phyloP scores from a whole-genome alignment of 2,113 vertebrate species.

The Ranitomeya imitator region DNA sequence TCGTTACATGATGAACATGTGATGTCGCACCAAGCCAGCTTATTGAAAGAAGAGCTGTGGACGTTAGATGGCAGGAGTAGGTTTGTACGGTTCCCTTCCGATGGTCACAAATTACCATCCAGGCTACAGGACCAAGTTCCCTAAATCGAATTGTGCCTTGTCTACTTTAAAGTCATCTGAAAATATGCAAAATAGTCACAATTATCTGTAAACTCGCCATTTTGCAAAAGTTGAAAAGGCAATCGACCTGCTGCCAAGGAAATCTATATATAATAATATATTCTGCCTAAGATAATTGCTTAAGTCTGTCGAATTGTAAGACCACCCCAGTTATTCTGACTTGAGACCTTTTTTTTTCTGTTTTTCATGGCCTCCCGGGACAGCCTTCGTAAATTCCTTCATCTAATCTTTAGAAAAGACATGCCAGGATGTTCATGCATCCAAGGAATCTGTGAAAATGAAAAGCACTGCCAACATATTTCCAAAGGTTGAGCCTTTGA shows the following conservation, averaged over 20 bases:
- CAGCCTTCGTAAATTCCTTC: conserved; percentile 39
- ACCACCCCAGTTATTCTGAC: neutral
- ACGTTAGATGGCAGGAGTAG: no score
- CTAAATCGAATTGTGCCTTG: no score
- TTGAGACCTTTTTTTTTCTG: neutral
- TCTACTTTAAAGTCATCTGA: no score
- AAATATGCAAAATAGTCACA: no score
- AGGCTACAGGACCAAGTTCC: no score
- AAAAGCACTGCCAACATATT: conserved; percentile 36
- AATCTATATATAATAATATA: neutral
- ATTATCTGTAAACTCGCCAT: neutral
- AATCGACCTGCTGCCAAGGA: neutral
- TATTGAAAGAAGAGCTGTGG: no score
- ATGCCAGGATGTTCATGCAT: conserved; percentile 21
- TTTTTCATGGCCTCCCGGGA: conserved; percentile 34
- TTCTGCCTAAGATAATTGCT: neutral
- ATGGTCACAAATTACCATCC: no score
- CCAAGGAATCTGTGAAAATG: conserved; percentile 34
- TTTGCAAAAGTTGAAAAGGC: neutral
- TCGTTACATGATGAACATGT: no score
- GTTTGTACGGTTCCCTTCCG: no score
- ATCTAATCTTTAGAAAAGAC: conserved; percentile 43
- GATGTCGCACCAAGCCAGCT: no score
- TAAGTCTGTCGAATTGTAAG: conserved; percentile 6
- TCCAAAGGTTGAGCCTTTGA: conserved; percentile 37